Evolutionary conservation across 2,888 invertebrate species (phyloP).

Genomic region (Limnephilus marmoratus): DNA sequence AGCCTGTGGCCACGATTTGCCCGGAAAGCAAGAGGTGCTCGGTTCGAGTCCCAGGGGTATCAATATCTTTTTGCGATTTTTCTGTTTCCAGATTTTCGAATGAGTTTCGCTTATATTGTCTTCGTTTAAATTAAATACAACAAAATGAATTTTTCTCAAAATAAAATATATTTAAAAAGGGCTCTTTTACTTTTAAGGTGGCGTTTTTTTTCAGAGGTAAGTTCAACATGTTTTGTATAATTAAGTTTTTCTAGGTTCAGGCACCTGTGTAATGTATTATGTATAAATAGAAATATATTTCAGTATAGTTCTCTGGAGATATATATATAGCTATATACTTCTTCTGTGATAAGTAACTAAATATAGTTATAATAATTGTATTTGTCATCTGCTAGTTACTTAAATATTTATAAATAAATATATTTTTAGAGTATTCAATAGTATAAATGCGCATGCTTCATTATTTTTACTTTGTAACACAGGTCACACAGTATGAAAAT

Average conservation of each 20-base stretch:
- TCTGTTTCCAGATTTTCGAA: no score
- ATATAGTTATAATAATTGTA: background rate
- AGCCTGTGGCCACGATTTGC: no score
- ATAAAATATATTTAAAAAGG: background rate
- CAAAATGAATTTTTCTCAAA: background rate
- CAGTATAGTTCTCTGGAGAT: background rate
- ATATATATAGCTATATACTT: background rate
- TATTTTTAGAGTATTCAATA: background rate
- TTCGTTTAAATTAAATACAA: no score
- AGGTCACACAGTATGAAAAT: background rate
- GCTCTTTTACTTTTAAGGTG: background rate
- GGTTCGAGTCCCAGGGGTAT: no score
- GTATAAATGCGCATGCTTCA: background rate
- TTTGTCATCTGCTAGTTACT: background rate
- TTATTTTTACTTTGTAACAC: background rate
- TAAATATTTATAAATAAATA: background rate
- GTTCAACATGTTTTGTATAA: background rate
- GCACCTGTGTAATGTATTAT: background rate
- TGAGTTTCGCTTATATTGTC: no score
- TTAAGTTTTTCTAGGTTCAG: background rate
- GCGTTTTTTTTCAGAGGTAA: background rate
- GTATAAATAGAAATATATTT: background rate
- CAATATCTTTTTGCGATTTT: no score
- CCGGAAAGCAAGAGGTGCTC: no score
- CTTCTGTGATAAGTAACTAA: background rate